Percentiles rank a stretch among this genome's conserved stretches.
phyloP scores from a whole-genome alignment of 2,113 vertebrate genomes.

The Choloepus hoffmanni region DNA sequence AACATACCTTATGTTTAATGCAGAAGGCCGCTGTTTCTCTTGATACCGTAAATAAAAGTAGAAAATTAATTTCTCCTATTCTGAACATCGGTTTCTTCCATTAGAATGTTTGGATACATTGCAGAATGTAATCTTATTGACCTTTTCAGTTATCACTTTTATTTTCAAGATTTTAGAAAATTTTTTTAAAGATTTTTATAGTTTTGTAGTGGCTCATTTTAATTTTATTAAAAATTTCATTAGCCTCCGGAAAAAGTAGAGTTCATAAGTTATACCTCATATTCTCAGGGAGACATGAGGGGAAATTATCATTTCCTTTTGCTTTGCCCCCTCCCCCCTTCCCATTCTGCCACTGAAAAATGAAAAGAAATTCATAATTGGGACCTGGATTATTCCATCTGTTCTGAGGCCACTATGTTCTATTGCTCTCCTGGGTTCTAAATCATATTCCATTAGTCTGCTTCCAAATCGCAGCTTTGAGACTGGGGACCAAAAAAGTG shows the following conservation, averaged over 20 bases:
- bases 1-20: background rate
- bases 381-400: constrained; percentile 71
- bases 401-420: constrained; percentile 74
- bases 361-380: constrained; percentile 79
- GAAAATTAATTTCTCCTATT: background rate
- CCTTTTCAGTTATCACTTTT: background rate
- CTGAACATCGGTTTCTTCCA: background rate
- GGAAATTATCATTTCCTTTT: constrained; percentile 74
- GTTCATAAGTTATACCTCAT: constrained; percentile 47
- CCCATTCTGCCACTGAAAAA: constrained; percentile 66
- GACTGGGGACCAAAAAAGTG: constrained; percentile 59
- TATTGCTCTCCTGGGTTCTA: constrained; percentile 75
- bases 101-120: background rate
- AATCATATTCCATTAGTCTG: constrained; percentile 77
- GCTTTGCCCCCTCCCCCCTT: constrained; percentile 2
- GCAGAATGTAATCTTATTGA: background rate
- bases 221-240: constrained; percentile 48
- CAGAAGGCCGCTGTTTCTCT: background rate
- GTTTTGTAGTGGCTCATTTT: constrained; percentile 27
- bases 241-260: background rate
- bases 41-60: background rate
- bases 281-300: constrained; percentile 46
- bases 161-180: background rate
- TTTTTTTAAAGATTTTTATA: constrained; percentile 4
- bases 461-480: constrained; percentile 66